Conservation (phyloP, 1,140 invertebrate species). For the Eumaeus atala region DNA sequence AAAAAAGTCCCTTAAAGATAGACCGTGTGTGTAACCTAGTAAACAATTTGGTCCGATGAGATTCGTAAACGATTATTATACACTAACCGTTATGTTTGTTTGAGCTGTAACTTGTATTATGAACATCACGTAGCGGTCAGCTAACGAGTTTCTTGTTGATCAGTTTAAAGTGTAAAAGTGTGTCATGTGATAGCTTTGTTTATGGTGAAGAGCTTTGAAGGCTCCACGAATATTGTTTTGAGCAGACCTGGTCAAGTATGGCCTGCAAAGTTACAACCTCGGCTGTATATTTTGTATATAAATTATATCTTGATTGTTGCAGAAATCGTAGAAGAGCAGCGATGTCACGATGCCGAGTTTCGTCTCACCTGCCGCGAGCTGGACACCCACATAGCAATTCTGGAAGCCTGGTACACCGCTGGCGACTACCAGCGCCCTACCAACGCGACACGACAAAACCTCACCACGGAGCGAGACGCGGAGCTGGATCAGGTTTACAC, state of each 20-base stretch:
- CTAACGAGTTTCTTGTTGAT: no score
- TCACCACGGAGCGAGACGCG: slow-evolving; percentile 52
- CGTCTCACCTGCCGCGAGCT: slow-evolving; percentile 69
- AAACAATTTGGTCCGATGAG: no score
- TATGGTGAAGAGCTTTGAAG: no score
- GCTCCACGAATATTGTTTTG: no score
- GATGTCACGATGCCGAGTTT: slow-evolving; percentile 67
- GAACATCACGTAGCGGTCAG: no score
- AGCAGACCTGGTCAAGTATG: neutral
- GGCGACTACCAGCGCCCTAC: slow-evolving; percentile 40
- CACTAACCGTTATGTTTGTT: no score
- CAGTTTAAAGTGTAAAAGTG: no score
- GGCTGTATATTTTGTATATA: neutral
- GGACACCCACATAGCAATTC: slow-evolving; percentile 69
- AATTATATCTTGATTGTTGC: slow-evolving; percentile 37
- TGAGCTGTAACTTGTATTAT: no score
- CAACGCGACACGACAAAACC: slow-evolving; percentile 33
- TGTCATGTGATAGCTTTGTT: no score
- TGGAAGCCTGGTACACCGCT: slow-evolving; percentile 72
- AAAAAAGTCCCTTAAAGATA: no score
- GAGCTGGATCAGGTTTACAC: slow-evolving; percentile 53
- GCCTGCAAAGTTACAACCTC: neutral
- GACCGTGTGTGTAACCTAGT: no score
- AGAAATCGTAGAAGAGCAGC: slow-evolving; percentile 75
- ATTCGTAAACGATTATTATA: no score